Evolutionary conservation across 2,113 vertebrate genomes (phyloP).

Genomic region (Agapornis roseicollis): DNA sequence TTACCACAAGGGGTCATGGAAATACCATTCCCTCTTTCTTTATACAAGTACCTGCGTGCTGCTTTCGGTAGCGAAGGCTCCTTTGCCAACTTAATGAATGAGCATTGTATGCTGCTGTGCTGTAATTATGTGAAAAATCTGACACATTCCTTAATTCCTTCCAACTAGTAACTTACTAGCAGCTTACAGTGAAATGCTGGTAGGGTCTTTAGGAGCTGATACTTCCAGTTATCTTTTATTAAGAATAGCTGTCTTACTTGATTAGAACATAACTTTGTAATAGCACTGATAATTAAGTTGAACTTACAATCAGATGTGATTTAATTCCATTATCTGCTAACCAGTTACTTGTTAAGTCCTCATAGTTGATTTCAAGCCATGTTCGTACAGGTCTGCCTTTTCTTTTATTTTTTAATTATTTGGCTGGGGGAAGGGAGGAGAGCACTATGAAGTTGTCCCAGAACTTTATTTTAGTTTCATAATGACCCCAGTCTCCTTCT

Average conservation of each 20-base stretch:
- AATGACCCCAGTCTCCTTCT: conserved; percentile 1
- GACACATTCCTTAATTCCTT: conserved; percentile 76
- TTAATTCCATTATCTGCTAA: conserved; percentile 50
- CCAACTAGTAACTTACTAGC: conserved; percentile 56
- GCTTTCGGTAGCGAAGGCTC: conserved; percentile 46
- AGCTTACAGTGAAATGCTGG: conserved; percentile 46
- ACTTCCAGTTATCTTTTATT: conserved; percentile 48
- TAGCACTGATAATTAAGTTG: conserved; percentile 58
- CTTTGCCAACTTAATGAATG: conserved; percentile 60
- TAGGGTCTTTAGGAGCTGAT: conserved; percentile 59
- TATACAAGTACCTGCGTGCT: conserved; percentile 53
- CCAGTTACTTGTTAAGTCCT: conserved; percentile 16
- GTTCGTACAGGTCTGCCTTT: conserved; percentile 51
- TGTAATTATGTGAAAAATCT: conserved; percentile 64
- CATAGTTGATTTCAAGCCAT: conserved; percentile 51
- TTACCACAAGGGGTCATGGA: conserved; percentile 61
- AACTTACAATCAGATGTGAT: conserved; percentile 49
- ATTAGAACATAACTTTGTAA: conserved; percentile 43
- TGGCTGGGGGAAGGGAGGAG: not conserved
- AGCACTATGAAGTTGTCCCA: conserved; percentile 32
- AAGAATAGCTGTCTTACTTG: conserved; percentile 28
- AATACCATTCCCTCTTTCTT: conserved; percentile 62
- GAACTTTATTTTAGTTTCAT: conserved; percentile 5
- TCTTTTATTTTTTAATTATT: not conserved
- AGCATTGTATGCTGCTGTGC: conserved; percentile 68